Conservation (phyloP, 2,113 vertebrate genomes). For the Antigone vipio region DNA sequence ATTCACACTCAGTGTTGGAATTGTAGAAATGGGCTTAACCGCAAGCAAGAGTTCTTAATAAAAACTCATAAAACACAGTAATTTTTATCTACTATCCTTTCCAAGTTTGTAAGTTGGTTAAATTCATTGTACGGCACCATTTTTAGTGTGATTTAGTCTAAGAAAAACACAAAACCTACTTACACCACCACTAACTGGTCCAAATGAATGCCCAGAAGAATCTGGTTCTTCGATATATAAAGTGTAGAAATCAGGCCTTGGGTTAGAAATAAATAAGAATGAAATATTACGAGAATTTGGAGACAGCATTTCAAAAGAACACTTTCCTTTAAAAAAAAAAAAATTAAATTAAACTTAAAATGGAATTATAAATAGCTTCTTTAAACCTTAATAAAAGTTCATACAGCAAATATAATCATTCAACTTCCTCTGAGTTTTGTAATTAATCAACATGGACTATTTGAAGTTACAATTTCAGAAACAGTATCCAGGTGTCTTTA, state of each 20-base stretch:
- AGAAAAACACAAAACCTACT: constrained; percentile 51
- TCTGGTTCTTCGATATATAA: constrained; percentile 93
- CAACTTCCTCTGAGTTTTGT: background rate
- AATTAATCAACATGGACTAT: background rate
- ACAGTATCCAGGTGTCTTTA: background rate
- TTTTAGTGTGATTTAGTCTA: background rate
- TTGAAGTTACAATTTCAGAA: background rate
- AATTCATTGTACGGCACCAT: background rate
- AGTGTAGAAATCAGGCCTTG: constrained; percentile 88
- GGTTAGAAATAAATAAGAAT: constrained; percentile 26
- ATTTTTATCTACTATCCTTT: background rate
- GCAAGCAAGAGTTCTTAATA: background rate
- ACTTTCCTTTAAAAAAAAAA: background rate
- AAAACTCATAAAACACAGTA: background rate
- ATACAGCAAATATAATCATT: background rate
- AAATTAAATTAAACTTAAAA: background rate
- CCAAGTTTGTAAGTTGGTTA: background rate
- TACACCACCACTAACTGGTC: constrained; percentile 84
- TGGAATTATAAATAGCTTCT: background rate
- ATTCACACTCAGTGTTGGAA: background rate
- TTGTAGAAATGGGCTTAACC: background rate
- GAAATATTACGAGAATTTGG: background rate
- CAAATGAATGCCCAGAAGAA: constrained; percentile 79
- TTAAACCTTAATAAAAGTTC: background rate
- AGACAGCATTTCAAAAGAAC: background rate